Evolutionary conservation across 1,140 invertebrate species (phyloP).

Genomic region (Notospermus geniculatus): DNA sequence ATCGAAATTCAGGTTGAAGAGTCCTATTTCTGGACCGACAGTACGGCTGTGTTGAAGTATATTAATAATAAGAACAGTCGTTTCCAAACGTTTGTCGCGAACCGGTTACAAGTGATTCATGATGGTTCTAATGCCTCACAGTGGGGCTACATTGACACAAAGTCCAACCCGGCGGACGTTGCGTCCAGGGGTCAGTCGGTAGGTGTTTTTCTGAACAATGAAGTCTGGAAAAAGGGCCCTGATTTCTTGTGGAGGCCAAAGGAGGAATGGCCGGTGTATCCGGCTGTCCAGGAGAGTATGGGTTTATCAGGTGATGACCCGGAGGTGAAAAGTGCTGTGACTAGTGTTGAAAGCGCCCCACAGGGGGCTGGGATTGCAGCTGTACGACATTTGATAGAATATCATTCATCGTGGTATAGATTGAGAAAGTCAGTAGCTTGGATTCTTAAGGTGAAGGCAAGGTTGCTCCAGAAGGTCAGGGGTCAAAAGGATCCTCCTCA

Average conservation of each 20-base stretch:
- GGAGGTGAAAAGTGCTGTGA: constrained; percentile 7
- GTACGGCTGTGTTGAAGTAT: background rate
- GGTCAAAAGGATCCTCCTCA: background rate
- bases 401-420: constrained; percentile 14
- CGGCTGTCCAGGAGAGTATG: no score
- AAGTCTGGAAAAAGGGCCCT: no score
- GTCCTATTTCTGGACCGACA: constrained; percentile 2
- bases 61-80: background rate
- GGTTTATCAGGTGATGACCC: no score
- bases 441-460: constrained; percentile 1
- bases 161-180: no score
- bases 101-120: no score
- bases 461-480: background rate
- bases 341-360: background rate
- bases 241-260: no score
- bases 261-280: no score
- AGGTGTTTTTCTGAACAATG: no score
- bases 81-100: no score
- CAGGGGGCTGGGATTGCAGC: background rate
- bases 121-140: no score
- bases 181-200: no score
- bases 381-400: constrained; percentile 7
- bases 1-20: background rate
- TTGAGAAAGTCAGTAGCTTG: constrained; percentile 15
- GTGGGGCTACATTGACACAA: no score